These are phyloP conservation scores for Hoplostethus atlanticus DNA, from an alignment of 2,797 vertebrate species.

Conservation along the genomic window DNA sequence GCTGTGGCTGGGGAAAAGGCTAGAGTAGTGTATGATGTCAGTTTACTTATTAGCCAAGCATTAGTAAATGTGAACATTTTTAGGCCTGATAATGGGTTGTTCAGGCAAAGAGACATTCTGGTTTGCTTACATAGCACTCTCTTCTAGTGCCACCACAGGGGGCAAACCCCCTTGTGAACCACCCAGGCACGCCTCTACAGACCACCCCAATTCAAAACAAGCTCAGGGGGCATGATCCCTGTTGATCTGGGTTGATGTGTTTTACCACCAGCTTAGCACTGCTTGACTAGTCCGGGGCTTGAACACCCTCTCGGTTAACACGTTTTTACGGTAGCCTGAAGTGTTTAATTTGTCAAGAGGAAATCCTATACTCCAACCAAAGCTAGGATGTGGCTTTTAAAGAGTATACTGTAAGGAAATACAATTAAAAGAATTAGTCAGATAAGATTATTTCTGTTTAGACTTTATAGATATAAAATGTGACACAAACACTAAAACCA, in stretches of 20 bases:
- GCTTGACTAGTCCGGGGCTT: not conserved
- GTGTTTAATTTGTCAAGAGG: no score
- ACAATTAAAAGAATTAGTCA: no score
- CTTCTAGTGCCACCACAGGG: conserved; percentile 18
- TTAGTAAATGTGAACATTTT: not conserved
- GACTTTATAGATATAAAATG: no score
- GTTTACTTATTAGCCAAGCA: not conserved
- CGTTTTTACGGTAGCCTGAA: not conserved
- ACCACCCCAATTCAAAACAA: conserved; percentile 26
- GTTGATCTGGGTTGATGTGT: conserved; percentile 15
- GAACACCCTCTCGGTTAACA: not conserved
- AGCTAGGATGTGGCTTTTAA: no score
- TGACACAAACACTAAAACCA: no score
- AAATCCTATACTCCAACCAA: no score
- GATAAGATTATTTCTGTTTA: no score
- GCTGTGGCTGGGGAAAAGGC: not conserved
- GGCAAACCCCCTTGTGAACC: conserved; percentile 30
- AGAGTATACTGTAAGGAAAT: no score
- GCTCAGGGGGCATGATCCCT: conserved; percentile 7
- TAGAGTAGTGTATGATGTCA: not conserved
- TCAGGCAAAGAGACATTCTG: not conserved
- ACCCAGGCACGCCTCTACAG: conserved; percentile 1
- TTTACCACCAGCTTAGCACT: not conserved
- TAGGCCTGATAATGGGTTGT: not conserved
- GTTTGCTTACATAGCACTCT: conserved; percentile 31